Evolutionary conservation across 2,113 vertebrate genomes (phyloP), one percentile per base, ranked within the genome.

Genomic region (Clarias gariepinus): DNA sequence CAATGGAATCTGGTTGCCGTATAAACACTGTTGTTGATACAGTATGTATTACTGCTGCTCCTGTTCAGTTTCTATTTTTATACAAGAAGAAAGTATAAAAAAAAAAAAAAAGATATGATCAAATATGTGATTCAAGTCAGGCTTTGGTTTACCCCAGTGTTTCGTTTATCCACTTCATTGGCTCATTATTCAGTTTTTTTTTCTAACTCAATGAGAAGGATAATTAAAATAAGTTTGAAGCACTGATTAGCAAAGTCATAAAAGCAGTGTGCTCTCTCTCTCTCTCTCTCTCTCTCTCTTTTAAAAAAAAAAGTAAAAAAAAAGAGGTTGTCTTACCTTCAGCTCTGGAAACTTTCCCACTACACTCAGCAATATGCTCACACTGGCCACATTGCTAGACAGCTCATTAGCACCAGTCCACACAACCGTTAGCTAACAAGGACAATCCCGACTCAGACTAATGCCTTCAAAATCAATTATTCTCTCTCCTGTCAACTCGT

Each of bases 211-310:
- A 6, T 25, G 41, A 85, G 63, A 71, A 87, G 83, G 78, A 64
- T 89, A 87, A 47, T 47, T 47, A 47, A 47, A 47, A 88, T 88
- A 83, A 87, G 83, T 88, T 57, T 87, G 60, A 89, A 88, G 76
- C 77, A 77, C 18, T 68, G 68, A 84, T 69, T 47, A 47, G 47
- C 47, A 47, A 47, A 47, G 47, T 47, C 47, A 47, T 7, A 47
- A 7, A 47, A 47, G 47, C 47, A 41, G 41, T 41, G 41, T 4
- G 36, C 41, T 41, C 41, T 3, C 41, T 41, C 41, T 41, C 41
- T 41, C 41, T 41, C 7, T 41, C 41, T 47, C 4, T 47, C 5
- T 47, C 41, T 47, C 41, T 47, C 5, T 47, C 47, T 47, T 41
- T 0, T 8, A 47, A 47, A 47, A 47, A 47, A 8, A 47, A 7